Conservation (phyloP, 2,888 invertebrate species). For the Aricia artaxerxes region DNA sequence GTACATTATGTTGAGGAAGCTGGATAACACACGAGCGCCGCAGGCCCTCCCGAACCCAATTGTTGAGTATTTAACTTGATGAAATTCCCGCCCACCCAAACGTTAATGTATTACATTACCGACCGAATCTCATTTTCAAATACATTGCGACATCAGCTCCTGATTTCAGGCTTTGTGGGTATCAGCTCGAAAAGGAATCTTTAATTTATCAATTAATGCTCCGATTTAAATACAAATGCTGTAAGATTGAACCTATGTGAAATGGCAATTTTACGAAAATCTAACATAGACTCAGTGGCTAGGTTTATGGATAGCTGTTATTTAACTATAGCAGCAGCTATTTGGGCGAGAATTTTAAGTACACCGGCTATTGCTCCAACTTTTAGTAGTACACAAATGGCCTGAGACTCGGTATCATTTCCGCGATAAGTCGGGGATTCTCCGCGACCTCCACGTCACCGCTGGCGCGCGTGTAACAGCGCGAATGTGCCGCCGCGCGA, state of each 20-base stretch:
- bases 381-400: neutral
- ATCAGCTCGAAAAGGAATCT: neutral
- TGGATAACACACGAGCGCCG: no score
- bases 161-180: neutral
- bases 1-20: no score
- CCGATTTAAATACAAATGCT: neutral
- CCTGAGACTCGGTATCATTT: neutral
- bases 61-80: neutral
- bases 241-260: neutral
- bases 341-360: neutral
- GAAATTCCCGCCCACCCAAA: neutral
- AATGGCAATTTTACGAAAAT: no score
- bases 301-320: no score
- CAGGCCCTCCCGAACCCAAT: neutral
- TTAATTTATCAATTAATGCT: neutral
- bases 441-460: neutral
- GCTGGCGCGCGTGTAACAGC: neutral
- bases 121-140: neutral
- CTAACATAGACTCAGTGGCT: no score
- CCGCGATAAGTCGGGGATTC: neutral
- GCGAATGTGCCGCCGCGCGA: slow-evolving; percentile 3
- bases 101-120: neutral
- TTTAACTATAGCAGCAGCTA: no score
- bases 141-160: neutral
- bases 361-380: neutral